Evolutionary conservation across 2,797 vertebrate genomes (phyloP).

Genomic region (Enteromius treurensis): DNA sequence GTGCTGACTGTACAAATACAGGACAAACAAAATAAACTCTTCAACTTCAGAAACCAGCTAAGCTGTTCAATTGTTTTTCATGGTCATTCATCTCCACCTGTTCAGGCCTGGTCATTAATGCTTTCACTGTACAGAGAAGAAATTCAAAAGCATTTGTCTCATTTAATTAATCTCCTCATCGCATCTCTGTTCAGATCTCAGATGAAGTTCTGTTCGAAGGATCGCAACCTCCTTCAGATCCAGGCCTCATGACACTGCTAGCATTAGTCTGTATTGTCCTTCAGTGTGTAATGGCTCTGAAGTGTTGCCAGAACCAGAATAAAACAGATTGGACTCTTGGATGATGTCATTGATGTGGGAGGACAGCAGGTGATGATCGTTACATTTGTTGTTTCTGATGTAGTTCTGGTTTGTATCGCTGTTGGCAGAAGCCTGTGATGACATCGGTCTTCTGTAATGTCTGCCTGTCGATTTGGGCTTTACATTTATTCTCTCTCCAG

Average conservation of each 20-base stretch:
- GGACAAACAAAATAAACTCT: not conserved
- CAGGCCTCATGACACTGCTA: not conserved
- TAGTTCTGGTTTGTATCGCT: constrained; percentile 14
- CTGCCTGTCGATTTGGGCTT: not conserved
- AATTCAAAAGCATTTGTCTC: not conserved
- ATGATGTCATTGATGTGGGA: constrained; percentile 18
- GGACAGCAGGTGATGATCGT: not conserved
- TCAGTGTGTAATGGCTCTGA: not conserved
- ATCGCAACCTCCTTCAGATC: not conserved
- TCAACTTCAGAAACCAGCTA: not conserved
- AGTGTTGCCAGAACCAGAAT: not conserved
- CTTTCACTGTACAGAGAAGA: not conserved
- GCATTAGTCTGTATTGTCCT: not conserved
- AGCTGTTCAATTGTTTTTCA: not conserved
- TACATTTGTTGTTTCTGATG: constrained; percentile 23
- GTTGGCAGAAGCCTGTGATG: not conserved
- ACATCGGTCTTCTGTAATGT: not conserved
- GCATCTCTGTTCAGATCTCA: not conserved
- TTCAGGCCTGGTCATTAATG: no score
- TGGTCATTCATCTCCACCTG: not conserved
- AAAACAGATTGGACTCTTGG: constrained; percentile 15
- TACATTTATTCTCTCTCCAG: not conserved
- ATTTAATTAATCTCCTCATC: not conserved
- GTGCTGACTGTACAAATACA: not conserved
- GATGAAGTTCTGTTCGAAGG: not conserved